Evolutionary conservation across 2,113 vertebrate species (phyloP).

Genomic region (Carettochelys insculpta): DNA sequence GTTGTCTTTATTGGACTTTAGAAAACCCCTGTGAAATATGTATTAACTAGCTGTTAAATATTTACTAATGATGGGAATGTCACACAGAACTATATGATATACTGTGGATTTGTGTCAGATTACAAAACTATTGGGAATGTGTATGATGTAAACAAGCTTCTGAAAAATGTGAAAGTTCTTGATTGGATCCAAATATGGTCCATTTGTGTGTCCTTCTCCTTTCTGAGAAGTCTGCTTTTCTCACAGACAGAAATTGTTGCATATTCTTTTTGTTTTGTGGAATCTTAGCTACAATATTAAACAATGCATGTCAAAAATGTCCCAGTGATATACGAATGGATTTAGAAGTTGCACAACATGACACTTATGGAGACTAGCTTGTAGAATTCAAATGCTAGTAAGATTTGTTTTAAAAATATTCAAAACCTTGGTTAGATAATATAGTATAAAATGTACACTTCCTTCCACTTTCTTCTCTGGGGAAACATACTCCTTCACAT

Average conservation of each 20-base stretch:
- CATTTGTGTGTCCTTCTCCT: neutral
- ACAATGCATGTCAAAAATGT: slow-evolving; percentile 3
- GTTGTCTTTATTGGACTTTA: accelerated
- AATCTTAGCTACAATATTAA: neutral
- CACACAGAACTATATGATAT: neutral
- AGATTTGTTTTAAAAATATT: accelerated
- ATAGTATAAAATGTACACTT: neutral
- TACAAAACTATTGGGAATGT: slow-evolving; percentile 8
- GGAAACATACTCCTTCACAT: neutral
- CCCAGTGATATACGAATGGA: accelerated
- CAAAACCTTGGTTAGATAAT: neutral
- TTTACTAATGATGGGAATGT: neutral
- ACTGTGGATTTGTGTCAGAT: neutral
- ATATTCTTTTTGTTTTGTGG: neutral
- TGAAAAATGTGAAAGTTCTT: neutral
- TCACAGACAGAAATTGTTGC: neutral
- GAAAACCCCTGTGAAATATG: neutral
- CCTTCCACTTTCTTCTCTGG: neutral
- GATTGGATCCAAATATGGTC: neutral
- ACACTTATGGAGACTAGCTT: neutral
- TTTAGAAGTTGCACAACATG: neutral
- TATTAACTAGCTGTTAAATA: neutral
- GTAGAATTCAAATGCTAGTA: neutral
- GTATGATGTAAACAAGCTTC: neutral
- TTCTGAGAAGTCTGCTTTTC: neutral